These are phyloP conservation scores for Oryzias melastigma DNA, from an alignment of 2,113 vertebrate genomes.

Conservation along the genomic window DNA sequence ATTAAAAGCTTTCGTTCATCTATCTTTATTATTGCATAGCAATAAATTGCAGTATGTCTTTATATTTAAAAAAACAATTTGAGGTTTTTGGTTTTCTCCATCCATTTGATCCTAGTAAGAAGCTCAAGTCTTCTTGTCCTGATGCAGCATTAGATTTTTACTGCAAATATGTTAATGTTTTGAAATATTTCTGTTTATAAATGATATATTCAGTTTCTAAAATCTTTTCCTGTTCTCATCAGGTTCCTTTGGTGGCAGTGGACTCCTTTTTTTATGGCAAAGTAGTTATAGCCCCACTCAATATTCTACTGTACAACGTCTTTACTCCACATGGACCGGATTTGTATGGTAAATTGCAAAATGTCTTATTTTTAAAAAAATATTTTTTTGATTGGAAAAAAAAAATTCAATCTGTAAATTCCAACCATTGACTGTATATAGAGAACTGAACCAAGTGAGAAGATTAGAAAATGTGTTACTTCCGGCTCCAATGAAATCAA, in stretches of 20 bases:
- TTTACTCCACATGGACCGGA: conserved; percentile 95
- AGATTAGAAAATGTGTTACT: too few species aligned
- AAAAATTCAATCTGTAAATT: too few species aligned
- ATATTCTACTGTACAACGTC: conserved; percentile 95
- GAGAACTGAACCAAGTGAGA: too few species aligned
- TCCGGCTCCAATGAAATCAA: too few species aligned
- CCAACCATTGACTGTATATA: too few species aligned
- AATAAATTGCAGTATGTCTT: too few species aligned
- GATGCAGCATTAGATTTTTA: not conserved
- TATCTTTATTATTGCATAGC: too few species aligned
- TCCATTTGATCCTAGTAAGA: not conserved
- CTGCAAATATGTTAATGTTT: too few species aligned
- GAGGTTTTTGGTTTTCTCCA: not conserved
- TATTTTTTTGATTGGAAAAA: not conserved
- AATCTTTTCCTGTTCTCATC: conserved; percentile 16
- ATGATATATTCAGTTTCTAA: too few species aligned
- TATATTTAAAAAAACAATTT: too few species aligned
- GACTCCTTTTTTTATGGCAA: conserved; percentile 96
- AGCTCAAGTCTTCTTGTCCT: not conserved
- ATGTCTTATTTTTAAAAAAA: not conserved
- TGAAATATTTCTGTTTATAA: too few species aligned
- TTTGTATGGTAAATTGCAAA: conserved; percentile 84
- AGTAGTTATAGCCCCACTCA: conserved; percentile 90
- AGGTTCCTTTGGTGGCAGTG: conserved; percentile 90
- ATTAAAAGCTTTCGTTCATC: too few species aligned